Conservation (phyloP, 2,113 vertebrate species). For the Strigops habroptila region DNA sequence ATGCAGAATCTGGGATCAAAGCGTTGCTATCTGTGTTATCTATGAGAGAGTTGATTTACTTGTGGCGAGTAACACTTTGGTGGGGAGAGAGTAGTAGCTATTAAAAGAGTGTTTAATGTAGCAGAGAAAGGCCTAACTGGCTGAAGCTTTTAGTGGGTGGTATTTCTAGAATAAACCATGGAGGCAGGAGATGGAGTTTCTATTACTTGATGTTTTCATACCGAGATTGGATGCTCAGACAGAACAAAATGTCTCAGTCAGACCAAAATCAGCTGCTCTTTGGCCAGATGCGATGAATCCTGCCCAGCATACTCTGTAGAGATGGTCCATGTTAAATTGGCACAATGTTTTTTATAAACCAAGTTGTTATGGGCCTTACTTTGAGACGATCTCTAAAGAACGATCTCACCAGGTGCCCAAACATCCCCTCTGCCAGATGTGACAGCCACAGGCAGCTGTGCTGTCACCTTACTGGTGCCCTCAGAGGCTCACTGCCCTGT, state of each 20-base stretch:
- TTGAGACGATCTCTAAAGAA: not conserved
- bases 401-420: not conserved
- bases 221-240: not conserved
- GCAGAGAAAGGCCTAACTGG: not conserved
- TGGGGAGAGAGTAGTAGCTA: not conserved
- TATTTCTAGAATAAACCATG: not conserved
- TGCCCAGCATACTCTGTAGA: not conserved
- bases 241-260: not conserved
- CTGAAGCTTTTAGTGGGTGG: not conserved
- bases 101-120: not conserved
- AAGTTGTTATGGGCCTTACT: not conserved
- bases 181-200: not conserved
- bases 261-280: not conserved
- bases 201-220: not conserved
- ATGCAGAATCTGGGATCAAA: not conserved
- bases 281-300: not conserved
- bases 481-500: not conserved
- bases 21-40: not conserved
- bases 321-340: not conserved
- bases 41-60: not conserved
- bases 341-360: not conserved
- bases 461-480: rapidly evolving
- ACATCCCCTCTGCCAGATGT: not conserved
- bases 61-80: not conserved
- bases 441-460: not conserved